A percentile compares a stretch with the other conserved stretches of the same genome.
These are phyloP conservation scores for Cosmopolites sordidus DNA, from an alignment of 2,888 invertebrate species.

Conservation along the genomic window DNA sequence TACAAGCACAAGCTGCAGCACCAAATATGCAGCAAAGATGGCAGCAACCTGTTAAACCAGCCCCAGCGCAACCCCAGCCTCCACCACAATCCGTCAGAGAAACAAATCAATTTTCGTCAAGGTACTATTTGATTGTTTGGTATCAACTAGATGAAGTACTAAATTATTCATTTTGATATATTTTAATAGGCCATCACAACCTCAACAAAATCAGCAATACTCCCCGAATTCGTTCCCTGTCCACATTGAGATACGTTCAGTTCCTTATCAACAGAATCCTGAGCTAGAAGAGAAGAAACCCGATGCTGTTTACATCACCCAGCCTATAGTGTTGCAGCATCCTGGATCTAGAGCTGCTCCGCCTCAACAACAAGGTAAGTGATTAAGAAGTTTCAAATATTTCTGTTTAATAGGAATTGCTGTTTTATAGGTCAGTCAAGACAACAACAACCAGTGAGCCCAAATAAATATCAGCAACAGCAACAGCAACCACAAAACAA, in stretches of 20 bases:
- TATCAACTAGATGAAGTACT: not conserved
- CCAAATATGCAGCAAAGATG: slow-evolving; percentile 27
- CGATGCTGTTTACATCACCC: slow-evolving; percentile 42
- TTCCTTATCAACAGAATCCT: slow-evolving; percentile 30
- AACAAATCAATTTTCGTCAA: slow-evolving; percentile 11
- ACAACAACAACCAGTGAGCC: slow-evolving; percentile 4
- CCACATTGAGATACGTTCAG: slow-evolving; percentile 24
- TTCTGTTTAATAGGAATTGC: not conserved
- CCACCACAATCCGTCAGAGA: slow-evolving; percentile 16
- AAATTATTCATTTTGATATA: too few relatives aligned
- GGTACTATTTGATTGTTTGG: slow-evolving; percentile 1
- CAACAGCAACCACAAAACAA: slow-evolving; percentile 28
- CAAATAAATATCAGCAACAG: slow-evolving; percentile 12
- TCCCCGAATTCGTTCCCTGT: slow-evolving; percentile 20
- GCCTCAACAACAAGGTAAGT: slow-evolving; percentile 16
- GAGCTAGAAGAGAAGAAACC: slow-evolving; percentile 36
- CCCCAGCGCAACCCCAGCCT: slow-evolving; percentile 29
- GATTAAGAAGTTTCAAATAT: not conserved
- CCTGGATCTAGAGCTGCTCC: slow-evolving; percentile 33
- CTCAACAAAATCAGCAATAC: slow-evolving; percentile 12
- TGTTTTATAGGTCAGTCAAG: slow-evolving; percentile 8
- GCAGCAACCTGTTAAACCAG: slow-evolving; percentile 25
- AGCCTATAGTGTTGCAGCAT: slow-evolving; percentile 41
- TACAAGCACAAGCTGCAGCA: slow-evolving; percentile 13
- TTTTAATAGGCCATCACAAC: not conserved